phyloP scores from a whole-genome alignment of 1,140 invertebrate species.

The Habropoda laboriosa region DNA sequence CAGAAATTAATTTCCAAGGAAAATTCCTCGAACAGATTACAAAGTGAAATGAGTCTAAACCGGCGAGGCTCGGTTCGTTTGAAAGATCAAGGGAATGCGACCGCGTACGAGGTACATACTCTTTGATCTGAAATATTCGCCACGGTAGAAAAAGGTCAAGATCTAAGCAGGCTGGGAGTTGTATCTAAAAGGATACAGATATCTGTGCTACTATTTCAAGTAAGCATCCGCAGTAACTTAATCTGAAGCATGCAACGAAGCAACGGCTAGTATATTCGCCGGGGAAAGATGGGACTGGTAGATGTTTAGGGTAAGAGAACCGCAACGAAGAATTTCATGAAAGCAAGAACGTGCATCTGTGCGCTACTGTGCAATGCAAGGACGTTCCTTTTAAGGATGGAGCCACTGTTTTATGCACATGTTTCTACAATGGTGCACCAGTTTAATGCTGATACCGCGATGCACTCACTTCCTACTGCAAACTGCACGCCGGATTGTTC shows the following conservation, averaged over 20 bases:
- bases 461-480: slow-evolving; percentile 51
- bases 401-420: slow-evolving; percentile 49
- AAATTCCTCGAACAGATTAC: neutral
- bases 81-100: neutral
- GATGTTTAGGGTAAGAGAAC: slow-evolving; percentile 50
- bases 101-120: neutral
- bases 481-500: slow-evolving; percentile 38
- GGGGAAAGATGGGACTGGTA: slow-evolving; percentile 50
- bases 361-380: slow-evolving; percentile 53
- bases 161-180: neutral
- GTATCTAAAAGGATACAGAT: slow-evolving; percentile 44
- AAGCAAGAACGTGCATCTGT: slow-evolving; percentile 56
- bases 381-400: slow-evolving; percentile 56
- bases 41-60: neutral
- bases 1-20: neutral
- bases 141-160: slow-evolving; percentile 7
- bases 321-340: slow-evolving; percentile 56
- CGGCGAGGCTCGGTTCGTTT: neutral
- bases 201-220: slow-evolving; percentile 50
- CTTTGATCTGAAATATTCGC: neutral
- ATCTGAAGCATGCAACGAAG: slow-evolving; percentile 45
- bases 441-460: slow-evolving; percentile 54
- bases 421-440: slow-evolving; percentile 50
- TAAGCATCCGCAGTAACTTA: slow-evolving; percentile 47
- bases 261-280: slow-evolving; percentile 15